These are phyloP conservation scores for Abscondita cerata DNA, from an alignment of 2,888 invertebrate species.

Conservation along the genomic window DNA sequence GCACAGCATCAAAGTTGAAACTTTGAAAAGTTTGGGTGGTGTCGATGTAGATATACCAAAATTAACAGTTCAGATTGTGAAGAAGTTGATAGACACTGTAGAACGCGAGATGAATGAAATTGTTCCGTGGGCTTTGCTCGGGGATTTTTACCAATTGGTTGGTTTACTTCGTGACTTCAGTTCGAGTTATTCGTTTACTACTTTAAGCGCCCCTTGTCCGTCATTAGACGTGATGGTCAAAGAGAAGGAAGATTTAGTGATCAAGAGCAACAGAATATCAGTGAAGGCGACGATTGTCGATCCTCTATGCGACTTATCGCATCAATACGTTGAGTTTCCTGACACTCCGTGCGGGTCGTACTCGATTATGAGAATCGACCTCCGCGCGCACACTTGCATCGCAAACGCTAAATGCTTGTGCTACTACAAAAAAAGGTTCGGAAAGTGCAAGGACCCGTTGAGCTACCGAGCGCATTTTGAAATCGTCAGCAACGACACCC, in stretches of 20 bases:
- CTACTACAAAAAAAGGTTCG: slow-evolving; percentile 24
- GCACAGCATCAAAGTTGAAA: slow-evolving; percentile 32
- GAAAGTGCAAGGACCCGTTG: slow-evolving; percentile 15
- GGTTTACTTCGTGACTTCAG: not conserved
- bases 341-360: slow-evolving; percentile 48
- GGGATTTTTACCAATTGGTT: slow-evolving; percentile 1
- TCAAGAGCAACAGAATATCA: slow-evolving; percentile 28
- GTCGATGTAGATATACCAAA: not conserved
- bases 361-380: slow-evolving; percentile 38
- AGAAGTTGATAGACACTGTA: not conserved
- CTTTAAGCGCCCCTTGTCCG: not conserved
- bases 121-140: not conserved
- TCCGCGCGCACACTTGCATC: slow-evolving; percentile 29
- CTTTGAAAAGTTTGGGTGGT: slow-evolving; percentile 36
- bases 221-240: not conserved
- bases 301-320: slow-evolving; percentile 39
- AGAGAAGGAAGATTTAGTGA: slow-evolving; percentile 4
- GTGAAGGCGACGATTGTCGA: slow-evolving; percentile 35
- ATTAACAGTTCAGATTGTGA: not conserved
- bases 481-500: slow-evolving; percentile 38
- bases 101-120: not conserved
- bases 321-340: slow-evolving; percentile 43
- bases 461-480: slow-evolving; percentile 38
- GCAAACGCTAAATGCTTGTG: slow-evolving; percentile 30
- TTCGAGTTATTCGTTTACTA: not conserved